Conservation (phyloP, 2,797 vertebrate genomes). For the Sebastes taczanowskii region DNA sequence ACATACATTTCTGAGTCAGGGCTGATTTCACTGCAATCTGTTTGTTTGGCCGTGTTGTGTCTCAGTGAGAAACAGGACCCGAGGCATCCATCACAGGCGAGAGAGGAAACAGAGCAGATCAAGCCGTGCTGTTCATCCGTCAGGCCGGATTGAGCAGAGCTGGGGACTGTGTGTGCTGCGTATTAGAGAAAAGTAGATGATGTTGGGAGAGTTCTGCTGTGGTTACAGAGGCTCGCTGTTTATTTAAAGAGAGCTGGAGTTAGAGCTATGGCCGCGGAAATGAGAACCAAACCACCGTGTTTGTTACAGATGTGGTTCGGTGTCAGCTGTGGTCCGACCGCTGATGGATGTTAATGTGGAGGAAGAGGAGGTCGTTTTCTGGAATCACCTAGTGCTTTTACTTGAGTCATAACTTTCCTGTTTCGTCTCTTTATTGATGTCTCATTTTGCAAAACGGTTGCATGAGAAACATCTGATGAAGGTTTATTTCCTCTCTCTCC, state of each 20-base stretch:
- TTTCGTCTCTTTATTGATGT: conserved; percentile 29
- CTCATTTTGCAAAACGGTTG: conserved; percentile 18
- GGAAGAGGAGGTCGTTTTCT: conserved; percentile 29
- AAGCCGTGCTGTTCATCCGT: conserved; percentile 67
- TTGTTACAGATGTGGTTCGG: conserved; percentile 76
- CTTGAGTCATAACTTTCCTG: conserved; percentile 42
- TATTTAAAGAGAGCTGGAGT: conserved; percentile 81
- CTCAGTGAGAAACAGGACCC: conserved; percentile 71
- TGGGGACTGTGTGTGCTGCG: conserved; percentile 37
- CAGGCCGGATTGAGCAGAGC: conserved; percentile 64
- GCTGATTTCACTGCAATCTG: conserved; percentile 75
- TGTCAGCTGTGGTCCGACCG: conserved; percentile 68
- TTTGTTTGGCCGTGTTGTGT: conserved; percentile 79
- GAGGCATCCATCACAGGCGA: conserved; percentile 68
- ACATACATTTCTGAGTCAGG: conserved; percentile 63
- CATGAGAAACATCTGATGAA: conserved; percentile 57
- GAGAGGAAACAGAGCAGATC: conserved; percentile 72
- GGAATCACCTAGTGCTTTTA: conserved; percentile 38
- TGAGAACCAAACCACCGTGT: conserved; percentile 77
- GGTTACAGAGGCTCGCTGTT: conserved; percentile 69
- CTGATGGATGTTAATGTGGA: conserved; percentile 53
- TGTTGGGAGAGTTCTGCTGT: conserved; percentile 62
- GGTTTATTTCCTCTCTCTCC: conserved; percentile 60
- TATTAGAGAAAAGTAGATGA: conserved; percentile 59
- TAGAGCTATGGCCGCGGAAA: conserved; percentile 66